A percentile compares a stretch with the other conserved stretches of the same genome.
Evolutionary conservation across 2,797 vertebrate genomes (phyloP).

Genomic region (Pangasius djambal): DNA sequence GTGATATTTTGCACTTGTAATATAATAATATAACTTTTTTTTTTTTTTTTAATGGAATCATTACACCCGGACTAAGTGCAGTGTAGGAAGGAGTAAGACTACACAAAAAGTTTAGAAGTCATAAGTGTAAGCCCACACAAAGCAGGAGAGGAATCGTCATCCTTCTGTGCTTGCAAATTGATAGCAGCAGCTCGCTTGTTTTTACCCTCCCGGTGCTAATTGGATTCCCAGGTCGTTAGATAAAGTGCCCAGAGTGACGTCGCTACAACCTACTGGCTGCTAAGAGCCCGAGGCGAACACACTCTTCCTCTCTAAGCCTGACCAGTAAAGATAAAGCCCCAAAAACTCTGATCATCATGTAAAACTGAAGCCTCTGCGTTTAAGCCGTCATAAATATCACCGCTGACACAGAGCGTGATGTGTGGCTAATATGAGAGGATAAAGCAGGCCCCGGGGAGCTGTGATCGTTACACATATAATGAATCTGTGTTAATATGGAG

Average conservation of each 20-base stretch:
- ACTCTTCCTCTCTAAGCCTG: slow-evolving; percentile 49
- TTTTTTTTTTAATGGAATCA: not conserved
- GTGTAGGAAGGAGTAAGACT: not conserved
- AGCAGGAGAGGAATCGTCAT: slow-evolving; percentile 42
- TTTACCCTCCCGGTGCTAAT: slow-evolving; percentile 67
- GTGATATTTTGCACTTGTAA: not conserved
- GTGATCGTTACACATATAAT: slow-evolving; percentile 53
- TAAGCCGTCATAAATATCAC: slow-evolving; percentile 26
- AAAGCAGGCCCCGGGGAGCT: slow-evolving; percentile 46
- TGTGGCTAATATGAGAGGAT: slow-evolving; percentile 31
- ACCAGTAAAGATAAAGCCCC: slow-evolving; percentile 22
- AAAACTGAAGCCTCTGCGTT: slow-evolving; percentile 29
- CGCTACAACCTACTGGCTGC: slow-evolving; percentile 56
- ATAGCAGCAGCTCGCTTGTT: slow-evolving; percentile 71
- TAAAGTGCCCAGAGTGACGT: slow-evolving; percentile 73
- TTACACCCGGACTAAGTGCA: not conserved
- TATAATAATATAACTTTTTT: not conserved
- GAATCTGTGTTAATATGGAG: slow-evolving; percentile 52
- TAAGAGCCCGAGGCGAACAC: not conserved
- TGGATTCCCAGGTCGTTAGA: slow-evolving; percentile 80
- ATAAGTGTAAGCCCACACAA: not conserved
- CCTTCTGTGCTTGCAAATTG: slow-evolving; percentile 60
- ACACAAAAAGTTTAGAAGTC: not conserved
- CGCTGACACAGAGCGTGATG: slow-evolving; percentile 15
- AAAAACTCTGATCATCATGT: not conserved